phyloP scores from a whole-genome alignment of 2,797 vertebrate genomes.

The Tapera naevia region DNA sequence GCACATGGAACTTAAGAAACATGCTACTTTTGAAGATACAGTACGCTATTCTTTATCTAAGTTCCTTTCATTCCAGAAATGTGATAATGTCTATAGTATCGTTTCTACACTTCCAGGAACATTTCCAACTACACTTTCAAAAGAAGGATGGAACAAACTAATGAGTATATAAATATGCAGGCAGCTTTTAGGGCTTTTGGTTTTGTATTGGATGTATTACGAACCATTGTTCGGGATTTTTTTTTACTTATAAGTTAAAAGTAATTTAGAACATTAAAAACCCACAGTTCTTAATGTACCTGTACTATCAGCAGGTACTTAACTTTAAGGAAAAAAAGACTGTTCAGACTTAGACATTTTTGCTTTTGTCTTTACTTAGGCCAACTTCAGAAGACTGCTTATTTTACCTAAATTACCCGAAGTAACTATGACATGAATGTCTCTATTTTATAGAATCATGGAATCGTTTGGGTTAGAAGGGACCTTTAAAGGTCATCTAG shows the following conservation, averaged over 20 bases:
- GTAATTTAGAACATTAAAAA: neutral
- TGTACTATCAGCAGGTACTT: neutral
- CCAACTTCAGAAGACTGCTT: neutral
- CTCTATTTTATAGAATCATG: neutral
- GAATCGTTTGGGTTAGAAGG: neutral
- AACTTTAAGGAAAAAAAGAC: neutral
- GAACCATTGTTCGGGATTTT: neutral
- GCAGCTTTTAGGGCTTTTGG: neutral
- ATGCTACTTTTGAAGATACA: slow-evolving; percentile 52
- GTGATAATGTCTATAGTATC: neutral
- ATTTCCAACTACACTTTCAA: slow-evolving; percentile 20
- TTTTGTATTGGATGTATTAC: neutral
- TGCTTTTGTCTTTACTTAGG: neutral
- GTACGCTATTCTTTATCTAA: slow-evolving; percentile 52
- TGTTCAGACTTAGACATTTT: neutral
- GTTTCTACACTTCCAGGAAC: slow-evolving; percentile 10
- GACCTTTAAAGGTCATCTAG: neutral
- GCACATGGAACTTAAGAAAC: slow-evolving; percentile 24
- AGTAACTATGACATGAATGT: neutral
- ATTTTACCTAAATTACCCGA: neutral
- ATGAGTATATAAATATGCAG: neutral
- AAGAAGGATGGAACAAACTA: neutral
- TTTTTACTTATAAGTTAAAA: neutral
- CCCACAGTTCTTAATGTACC: neutral
- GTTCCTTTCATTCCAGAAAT: slow-evolving; percentile 29